Evolutionary conservation across 2,888 invertebrate species (phyloP).

Genomic region (Diplolepis rosae): DNA sequence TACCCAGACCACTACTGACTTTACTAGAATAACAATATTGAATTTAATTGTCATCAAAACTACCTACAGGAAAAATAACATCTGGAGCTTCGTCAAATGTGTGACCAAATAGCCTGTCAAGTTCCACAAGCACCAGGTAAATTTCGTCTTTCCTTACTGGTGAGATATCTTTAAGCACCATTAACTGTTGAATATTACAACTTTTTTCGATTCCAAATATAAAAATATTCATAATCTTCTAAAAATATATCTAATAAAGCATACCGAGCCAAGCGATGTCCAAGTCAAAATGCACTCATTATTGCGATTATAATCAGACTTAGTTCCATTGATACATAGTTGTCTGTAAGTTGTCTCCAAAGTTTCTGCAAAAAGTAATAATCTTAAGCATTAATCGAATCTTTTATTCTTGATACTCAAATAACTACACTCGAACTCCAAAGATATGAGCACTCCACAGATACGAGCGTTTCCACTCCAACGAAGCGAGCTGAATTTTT

Average conservation of each 20-base stretch:
- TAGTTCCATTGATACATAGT: too few relatives aligned
- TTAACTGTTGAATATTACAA: conserved; percentile 74
- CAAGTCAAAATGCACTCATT: conserved; percentile 63
- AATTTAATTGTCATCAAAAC: too few relatives aligned
- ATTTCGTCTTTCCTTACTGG: conserved; percentile 80
- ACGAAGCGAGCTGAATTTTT: background rate
- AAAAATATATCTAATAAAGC: conserved; percentile 70
- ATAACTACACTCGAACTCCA: too few relatives aligned
- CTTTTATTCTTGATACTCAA: too few relatives aligned
- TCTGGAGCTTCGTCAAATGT: too few relatives aligned
- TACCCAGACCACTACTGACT: too few relatives aligned
- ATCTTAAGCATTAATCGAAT: too few relatives aligned
- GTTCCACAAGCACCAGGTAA: conserved; percentile 81
- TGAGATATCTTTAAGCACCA: conserved; percentile 77
- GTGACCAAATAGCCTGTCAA: conserved; percentile 84
- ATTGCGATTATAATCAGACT: too few relatives aligned
- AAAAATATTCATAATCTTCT: background rate
- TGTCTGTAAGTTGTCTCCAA: background rate
- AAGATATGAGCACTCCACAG: too few relatives aligned
- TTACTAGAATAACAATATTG: too few relatives aligned
- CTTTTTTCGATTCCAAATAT: background rate
- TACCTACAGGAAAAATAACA: too few relatives aligned
- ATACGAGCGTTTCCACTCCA: background rate
- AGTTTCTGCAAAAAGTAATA: background rate
- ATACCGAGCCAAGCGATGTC: conserved; percentile 64